Percentiles rank a stretch among this genome's conserved stretches.
phyloP scores from a whole-genome alignment of 2,888 invertebrate species.

The Yponomeuta sedellus region DNA sequence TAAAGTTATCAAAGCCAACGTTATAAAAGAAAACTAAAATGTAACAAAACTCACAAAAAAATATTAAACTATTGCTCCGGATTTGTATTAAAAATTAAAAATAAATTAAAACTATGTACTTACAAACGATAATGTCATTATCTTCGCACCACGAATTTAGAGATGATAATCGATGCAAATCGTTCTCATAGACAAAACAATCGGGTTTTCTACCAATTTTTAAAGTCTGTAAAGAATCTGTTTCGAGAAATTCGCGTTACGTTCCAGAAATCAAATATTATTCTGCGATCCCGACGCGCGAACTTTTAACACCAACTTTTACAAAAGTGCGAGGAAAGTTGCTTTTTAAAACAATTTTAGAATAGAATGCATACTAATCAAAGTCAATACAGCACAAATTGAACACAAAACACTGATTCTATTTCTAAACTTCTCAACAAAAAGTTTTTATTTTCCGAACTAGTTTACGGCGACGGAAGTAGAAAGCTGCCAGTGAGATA shows the following conservation, averaged over 20 bases:
- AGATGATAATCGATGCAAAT: conserved; percentile 40
- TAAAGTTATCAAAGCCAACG: too few species aligned
- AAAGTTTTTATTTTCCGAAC: conserved; percentile 39
- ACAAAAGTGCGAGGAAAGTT: conserved; percentile 20
- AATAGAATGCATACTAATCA: background rate
- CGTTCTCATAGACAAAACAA: conserved; percentile 14
- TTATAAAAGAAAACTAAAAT: too few species aligned
- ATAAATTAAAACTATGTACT: conserved; percentile 39
- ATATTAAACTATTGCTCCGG: too few species aligned
- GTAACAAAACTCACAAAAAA: too few species aligned
- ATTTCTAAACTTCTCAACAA: conserved; percentile 27
- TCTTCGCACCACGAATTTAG: conserved; percentile 52
- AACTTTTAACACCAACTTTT: conserved; percentile 26
- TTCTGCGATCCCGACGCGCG: conserved; percentile 23
- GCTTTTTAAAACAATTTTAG: background rate
- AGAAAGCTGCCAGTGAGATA: conserved; percentile 40
- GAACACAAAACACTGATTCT: background rate
- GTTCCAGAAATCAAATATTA: conserved; percentile 18
- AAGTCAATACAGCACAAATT: background rate
- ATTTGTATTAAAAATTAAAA: background rate
- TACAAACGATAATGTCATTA: conserved; percentile 75
- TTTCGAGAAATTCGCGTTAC: conserved; percentile 31
- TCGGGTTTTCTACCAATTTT: conserved; percentile 29
- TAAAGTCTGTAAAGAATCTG: conserved; percentile 21
- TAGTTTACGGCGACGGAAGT: conserved; percentile 32